Base-by-base conservation (phyloP, 1,140 invertebrate species). In the Neodiprion virginianus region DNA sequence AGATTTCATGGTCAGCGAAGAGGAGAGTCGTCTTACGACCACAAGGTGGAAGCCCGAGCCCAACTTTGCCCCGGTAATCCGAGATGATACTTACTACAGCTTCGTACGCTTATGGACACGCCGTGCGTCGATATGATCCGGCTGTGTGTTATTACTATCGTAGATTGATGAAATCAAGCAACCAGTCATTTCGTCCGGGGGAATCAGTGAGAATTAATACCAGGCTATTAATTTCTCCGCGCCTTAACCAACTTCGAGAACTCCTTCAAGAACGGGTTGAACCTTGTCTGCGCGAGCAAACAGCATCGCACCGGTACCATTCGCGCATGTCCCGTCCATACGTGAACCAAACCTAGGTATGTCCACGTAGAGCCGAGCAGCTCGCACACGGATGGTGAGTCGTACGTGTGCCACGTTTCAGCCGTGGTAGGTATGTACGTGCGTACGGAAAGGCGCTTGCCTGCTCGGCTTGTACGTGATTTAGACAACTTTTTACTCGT, bases 181-280 rank as follows among this genome's bases (percentile, higher is more conserved):
- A 84, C 83, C 83, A 81, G 85, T 87, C 79, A 87, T 87, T 86
- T 87, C 81, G 83, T 40, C 28, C 5, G 76, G 79, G 78, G 69
- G 84, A 85, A 87, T 87, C 86, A 84, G 84, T 83, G 83, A 85
- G 85, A 86, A 87, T 86, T 85, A 85, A 87, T 86, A 85, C 80
- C 77, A 82, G 80, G 82, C 85, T 86, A 87, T 87, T 87, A 87
- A 87, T 86, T 85, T 85, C 83, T 77, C 75, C 74, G 77, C 76
- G 79, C 68, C 61, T 23, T 28, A 47, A 69, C 21, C 21, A 47
- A 69, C 21, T 14, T 12, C 11, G 23, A 61, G 47, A 69, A 69
- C 68, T 69, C 21, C 68, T 21, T 47, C 68, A 12, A 17, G 53
- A 61, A 7, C 23, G 21, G 68, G 21, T 28, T n/a, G 68, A 4